A percentile compares a stretch with the other conserved stretches of the same genome.
Conservation (phyloP, 2,797 vertebrate genomes). For the Myripristis murdjan region DNA sequence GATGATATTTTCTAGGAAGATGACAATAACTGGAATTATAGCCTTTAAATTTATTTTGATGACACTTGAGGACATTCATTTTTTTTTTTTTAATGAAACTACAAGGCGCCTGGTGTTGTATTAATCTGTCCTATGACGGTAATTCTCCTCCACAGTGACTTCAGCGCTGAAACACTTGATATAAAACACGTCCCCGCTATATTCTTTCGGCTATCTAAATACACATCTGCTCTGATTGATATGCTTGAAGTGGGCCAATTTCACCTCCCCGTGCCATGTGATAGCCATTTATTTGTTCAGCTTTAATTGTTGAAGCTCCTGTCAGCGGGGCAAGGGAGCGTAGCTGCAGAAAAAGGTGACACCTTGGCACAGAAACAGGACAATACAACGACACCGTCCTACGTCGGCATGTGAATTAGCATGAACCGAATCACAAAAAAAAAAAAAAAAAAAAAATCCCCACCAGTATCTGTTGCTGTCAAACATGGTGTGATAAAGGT, state of each 20-base stretch:
- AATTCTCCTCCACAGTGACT: no score
- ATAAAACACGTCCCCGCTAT: constrained; percentile 36
- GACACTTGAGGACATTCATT: no score
- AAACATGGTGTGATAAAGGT: constrained; percentile 46
- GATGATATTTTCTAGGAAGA: no score
- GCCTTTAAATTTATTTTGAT: no score
- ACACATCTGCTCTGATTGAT: constrained; percentile 80
- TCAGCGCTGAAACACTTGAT: constrained; percentile 35
- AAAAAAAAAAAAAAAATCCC: constrained; percentile 17
- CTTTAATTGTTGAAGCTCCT: constrained; percentile 80
- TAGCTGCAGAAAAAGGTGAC: constrained; percentile 73
- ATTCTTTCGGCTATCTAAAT: constrained; percentile 66
- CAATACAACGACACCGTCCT: constrained; percentile 42
- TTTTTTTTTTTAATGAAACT: no score
- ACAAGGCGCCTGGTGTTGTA: neutral
- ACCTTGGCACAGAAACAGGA: constrained; percentile 58
- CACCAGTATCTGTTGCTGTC: constrained; percentile 25
- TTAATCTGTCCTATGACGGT: no score
- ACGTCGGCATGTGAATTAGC: constrained; percentile 39
- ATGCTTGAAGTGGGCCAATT: constrained; percentile 75
- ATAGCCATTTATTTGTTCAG: constrained; percentile 82
- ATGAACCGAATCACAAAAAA: constrained; percentile 46
- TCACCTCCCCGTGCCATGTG: constrained; percentile 53
- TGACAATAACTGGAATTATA: no score
- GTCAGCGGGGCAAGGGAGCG: constrained; percentile 63